Evolutionary conservation across 2,888 invertebrate genomes (phyloP).

Genomic region (Druceiella hillmani): DNA sequence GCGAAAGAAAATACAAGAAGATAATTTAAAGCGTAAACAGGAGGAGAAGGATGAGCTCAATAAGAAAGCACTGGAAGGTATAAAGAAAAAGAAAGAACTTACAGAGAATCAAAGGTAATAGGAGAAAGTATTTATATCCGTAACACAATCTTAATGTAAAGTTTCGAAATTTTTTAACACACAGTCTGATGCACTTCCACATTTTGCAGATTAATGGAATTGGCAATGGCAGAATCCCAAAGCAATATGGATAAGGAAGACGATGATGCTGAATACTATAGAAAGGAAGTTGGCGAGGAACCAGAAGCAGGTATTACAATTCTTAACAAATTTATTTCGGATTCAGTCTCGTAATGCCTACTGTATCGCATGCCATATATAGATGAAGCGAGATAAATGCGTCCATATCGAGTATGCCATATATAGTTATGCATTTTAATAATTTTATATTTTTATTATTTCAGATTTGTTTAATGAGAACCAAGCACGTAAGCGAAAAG

Average conservation of each 20-base stretch:
- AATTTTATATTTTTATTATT: slow-evolving; percentile 13
- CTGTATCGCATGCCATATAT: not conserved
- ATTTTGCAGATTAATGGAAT: slow-evolving; percentile 44
- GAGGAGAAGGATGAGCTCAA: slow-evolving; percentile 57
- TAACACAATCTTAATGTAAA: slow-evolving; percentile 2
- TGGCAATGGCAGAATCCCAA: slow-evolving; percentile 50
- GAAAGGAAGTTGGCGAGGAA: slow-evolving; percentile 82
- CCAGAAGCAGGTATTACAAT: slow-evolving; percentile 67
- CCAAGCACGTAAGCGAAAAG: slow-evolving; percentile 35
- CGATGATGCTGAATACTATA: slow-evolving; percentile 78
- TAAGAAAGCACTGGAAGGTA: slow-evolving; percentile 63
- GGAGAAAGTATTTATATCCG: not conserved
- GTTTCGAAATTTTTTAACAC: no score
- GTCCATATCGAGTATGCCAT: not conserved
- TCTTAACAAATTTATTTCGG: no score
- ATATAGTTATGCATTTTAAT: not conserved
- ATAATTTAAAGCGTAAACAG: slow-evolving; percentile 65
- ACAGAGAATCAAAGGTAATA: slow-evolving; percentile 46
- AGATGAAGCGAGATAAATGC: not conserved
- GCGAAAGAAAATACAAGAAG: slow-evolving; percentile 68
- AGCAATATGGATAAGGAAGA: slow-evolving; percentile 46
- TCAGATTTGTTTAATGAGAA: slow-evolving; percentile 40
- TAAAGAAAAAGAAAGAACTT: slow-evolving; percentile 51
- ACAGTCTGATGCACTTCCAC: no score
- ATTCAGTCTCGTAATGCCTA: not conserved